These are phyloP conservation scores for Lamellibrachia luymesi DNA, from an alignment of 1,140 invertebrate genomes.

Conservation along the genomic window DNA sequence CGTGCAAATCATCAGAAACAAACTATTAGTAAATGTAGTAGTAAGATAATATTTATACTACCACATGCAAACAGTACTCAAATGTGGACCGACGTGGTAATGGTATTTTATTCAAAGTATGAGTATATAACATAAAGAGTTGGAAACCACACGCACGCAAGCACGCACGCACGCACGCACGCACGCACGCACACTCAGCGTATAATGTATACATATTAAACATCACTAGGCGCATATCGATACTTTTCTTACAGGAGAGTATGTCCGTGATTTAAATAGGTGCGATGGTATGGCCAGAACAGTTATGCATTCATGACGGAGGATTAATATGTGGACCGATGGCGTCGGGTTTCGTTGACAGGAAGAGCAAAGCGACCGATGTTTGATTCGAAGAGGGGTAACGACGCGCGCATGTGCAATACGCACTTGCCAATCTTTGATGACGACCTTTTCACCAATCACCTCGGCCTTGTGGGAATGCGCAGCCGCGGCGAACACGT, in stretches of 20 bases:
- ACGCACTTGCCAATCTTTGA: constrained; percentile 48
- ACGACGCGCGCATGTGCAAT: background rate
- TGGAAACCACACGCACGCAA: too few relatives aligned
- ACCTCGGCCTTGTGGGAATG: constrained; percentile 23
- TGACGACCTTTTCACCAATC: constrained; percentile 33
- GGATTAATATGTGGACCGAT: background rate
- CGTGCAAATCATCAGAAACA: constrained; percentile 12
- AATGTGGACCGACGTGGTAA: background rate
- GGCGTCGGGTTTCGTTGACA: background rate
- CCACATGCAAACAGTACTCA: background rate
- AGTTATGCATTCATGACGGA: background rate
- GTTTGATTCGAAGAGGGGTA: background rate
- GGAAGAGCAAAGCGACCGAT: background rate
- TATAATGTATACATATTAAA: background rate
- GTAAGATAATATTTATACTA: background rate
- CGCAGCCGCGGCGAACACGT: constrained; percentile 40
- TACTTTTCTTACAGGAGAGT: background rate
- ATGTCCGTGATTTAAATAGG: background rate
- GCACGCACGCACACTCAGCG: background rate
- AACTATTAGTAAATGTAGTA: constrained; percentile 7
- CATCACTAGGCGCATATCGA: background rate
- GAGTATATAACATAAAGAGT: too few relatives aligned
- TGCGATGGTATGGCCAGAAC: background rate
- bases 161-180: too few relatives aligned
- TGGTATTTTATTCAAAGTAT: background rate